Conservation (phyloP, 2,113 vertebrate species). For the Rhynchopsitta pachyrhyncha region DNA sequence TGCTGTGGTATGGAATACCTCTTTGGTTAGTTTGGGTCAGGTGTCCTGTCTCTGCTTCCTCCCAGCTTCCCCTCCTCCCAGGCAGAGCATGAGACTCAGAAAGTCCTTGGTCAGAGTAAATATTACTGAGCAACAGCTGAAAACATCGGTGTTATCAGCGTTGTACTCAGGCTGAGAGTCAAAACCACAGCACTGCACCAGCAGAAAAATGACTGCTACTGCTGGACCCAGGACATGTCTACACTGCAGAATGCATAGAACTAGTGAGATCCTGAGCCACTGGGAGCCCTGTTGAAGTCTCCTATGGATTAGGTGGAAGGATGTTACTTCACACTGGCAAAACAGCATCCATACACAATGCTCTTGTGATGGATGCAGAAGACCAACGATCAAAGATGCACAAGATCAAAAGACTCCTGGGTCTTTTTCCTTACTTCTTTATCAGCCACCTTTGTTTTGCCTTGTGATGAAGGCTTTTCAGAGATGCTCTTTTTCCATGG, state of each 20-base stretch:
- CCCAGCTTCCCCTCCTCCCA: too few species aligned
- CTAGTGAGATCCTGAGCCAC: not conserved
- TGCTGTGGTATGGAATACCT: too few species aligned
- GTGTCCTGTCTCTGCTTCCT: too few species aligned
- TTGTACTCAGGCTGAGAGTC: too few species aligned
- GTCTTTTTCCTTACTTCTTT: not conserved
- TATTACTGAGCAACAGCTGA: too few species aligned
- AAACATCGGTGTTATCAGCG: too few species aligned
- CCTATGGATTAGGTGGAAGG: not conserved
- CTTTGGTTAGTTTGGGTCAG: too few species aligned
- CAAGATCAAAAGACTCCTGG: not conserved
- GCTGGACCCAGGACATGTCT: not conserved
- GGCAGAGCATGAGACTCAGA: too few species aligned
- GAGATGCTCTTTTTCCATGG: not conserved
- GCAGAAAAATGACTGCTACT: too few species aligned
- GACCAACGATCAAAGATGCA: not conserved
- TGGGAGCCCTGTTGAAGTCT: not conserved
- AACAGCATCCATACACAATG: fast-evolving
- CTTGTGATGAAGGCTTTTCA: not conserved
- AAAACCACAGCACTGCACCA: too few species aligned
- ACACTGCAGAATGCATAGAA: not conserved
- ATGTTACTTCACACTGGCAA: fast-evolving
- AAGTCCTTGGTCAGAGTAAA: too few species aligned
- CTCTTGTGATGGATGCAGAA: not conserved
- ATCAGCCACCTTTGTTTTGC: not conserved